Conservation (phyloP, 2,113 vertebrate genomes). For the Hydrolagus affinis region DNA sequence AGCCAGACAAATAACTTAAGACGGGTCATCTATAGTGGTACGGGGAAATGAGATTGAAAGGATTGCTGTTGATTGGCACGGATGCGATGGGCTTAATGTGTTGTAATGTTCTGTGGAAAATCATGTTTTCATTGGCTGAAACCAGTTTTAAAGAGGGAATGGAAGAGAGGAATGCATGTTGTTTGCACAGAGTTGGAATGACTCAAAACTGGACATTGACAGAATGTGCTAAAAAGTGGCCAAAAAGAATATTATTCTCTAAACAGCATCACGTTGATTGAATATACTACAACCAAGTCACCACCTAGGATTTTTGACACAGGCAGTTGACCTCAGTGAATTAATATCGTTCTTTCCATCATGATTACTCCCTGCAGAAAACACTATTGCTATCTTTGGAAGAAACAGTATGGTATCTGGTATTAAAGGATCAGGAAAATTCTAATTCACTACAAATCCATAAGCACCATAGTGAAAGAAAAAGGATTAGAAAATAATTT, state of each 20-base stretch:
- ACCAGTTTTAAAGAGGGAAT: not conserved
- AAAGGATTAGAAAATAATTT: conserved; percentile 29
- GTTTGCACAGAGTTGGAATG: not conserved
- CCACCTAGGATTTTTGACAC: conserved; percentile 10
- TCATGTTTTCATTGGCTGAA: too few relatives aligned
- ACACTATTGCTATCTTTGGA: conserved; percentile 23
- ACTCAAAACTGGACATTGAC: not conserved
- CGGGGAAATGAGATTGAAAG: too few relatives aligned
- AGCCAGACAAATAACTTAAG: too few relatives aligned
- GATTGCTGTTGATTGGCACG: too few relatives aligned
- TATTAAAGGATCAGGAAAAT: conserved; percentile 28
- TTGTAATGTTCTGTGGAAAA: too few relatives aligned
- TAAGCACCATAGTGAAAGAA: conserved; percentile 27
- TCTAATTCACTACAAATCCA: conserved; percentile 23
- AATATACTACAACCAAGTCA: conserved; percentile 11
- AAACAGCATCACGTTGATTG: conserved; percentile 6
- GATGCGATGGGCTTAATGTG: too few relatives aligned
- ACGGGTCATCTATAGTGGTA: too few relatives aligned
- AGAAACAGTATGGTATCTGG: conserved; percentile 30
- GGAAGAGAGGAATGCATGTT: not conserved
- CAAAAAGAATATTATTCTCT: not conserved
- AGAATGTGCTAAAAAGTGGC: not conserved
- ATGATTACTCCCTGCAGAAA: conserved; percentile 21
- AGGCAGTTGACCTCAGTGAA: conserved; percentile 12
- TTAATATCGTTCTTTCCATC: conserved; percentile 20